Evolutionary conservation across 2,888 invertebrate genomes (phyloP).

Genomic region (Caradrina clavipalpis): DNA sequence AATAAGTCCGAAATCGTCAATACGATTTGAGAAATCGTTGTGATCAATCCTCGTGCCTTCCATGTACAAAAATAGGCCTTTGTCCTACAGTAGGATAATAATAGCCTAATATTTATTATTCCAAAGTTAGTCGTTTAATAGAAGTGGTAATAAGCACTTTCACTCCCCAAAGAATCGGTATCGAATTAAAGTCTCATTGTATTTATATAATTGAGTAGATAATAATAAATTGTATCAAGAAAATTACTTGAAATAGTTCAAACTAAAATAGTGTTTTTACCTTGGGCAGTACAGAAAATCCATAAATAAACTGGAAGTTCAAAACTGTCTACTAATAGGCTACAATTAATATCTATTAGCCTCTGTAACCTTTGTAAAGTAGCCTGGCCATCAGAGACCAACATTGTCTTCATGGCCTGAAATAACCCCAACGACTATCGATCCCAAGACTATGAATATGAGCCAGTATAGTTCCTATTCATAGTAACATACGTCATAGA

Average conservation of each 20-base stretch:
- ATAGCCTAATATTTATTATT: too few species aligned
- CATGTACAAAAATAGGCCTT: too few species aligned
- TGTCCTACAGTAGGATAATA: too few species aligned
- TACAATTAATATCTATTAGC: conserved; percentile 27
- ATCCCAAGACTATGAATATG: conserved; percentile 7
- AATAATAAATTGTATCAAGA: not conserved
- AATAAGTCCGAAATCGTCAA: too few species aligned
- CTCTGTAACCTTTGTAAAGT: conserved; percentile 4
- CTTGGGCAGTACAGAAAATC: not conserved
- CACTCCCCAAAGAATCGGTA: not conserved
- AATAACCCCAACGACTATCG: conserved; percentile 42
- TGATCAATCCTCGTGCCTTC: too few species aligned
- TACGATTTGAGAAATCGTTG: too few species aligned
- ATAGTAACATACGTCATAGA: conserved; percentile 32
- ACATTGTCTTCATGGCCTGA: conserved; percentile 12
- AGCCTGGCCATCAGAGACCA: conserved; percentile 1
- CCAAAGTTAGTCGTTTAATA: too few species aligned
- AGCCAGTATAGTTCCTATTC: conserved; percentile 15
- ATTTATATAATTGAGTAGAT: not conserved
- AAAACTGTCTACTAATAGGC: conserved; percentile 13
- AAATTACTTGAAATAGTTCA: not conserved
- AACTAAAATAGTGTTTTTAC: not conserved
- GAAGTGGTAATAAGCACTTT: not conserved
- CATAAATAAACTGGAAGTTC: conserved; percentile 19
- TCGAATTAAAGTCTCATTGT: too few species aligned